phyloP scores from a whole-genome alignment of 1,140 invertebrate genomes.

The Anadara kagoshimensis region DNA sequence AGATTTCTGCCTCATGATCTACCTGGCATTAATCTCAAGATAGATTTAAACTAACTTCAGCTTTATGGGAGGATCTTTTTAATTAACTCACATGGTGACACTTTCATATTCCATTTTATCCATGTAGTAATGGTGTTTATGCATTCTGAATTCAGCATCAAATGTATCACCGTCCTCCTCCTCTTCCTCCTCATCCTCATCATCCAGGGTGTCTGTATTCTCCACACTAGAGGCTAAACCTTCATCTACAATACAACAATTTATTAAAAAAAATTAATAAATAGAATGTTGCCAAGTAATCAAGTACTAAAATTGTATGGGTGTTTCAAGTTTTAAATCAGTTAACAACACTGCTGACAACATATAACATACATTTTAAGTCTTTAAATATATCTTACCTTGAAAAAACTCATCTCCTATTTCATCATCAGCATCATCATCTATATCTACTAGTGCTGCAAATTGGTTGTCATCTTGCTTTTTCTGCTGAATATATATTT shows the following conservation, averaged over 20 bases:
- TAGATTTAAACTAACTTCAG: not conserved
- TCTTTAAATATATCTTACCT: too few species aligned
- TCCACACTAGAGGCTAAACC: too few species aligned
- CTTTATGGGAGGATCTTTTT: not conserved
- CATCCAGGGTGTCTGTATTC: too few species aligned
- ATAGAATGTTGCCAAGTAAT: too few species aligned
- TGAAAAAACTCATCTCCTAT: conserved; percentile 11
- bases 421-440: conserved; percentile 24
- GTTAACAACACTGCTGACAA: too few species aligned
- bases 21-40: not conserved
- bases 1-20: not conserved
- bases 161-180: conserved; percentile 63
- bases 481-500: conserved; percentile 1
- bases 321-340: too few species aligned
- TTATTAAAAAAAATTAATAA: too few species aligned
- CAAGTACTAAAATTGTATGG: too few species aligned
- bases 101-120: conserved; percentile 88
- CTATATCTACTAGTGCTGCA: conserved; percentile 44
- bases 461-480: conserved; percentile 40
- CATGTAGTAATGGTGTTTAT: conserved; percentile 94
- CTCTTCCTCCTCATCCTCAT: conserved; percentile 4
- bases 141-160: conserved; percentile 85
- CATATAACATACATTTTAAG: too few species aligned
- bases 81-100: conserved; percentile 76
- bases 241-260: too few species aligned